Percentiles rank a stretch among this genome's conserved stretches.
phyloP scores from a whole-genome alignment of 2,888 invertebrate species.

The Ophioninae sp. region DNA sequence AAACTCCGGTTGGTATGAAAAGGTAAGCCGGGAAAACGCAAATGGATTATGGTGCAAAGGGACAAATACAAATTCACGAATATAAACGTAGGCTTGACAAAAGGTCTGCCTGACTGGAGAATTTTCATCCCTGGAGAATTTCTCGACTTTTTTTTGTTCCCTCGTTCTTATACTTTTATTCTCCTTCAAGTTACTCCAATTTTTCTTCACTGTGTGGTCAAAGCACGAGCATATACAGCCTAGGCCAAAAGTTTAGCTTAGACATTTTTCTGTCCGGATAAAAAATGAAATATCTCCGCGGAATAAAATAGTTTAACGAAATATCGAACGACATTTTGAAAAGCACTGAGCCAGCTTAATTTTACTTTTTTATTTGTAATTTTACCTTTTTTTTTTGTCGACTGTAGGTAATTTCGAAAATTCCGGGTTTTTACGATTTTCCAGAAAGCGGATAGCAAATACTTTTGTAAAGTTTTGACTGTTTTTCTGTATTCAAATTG shows the following conservation, averaged over 20 bases:
- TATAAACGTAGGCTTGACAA: slow-evolving; percentile 38
- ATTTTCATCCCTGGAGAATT: slow-evolving; percentile 22
- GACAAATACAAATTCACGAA: slow-evolving; percentile 2
- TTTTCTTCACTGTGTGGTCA: slow-evolving; percentile 6
- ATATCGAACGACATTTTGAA: no score
- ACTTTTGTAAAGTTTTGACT: no score
- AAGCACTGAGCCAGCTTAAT: no score
- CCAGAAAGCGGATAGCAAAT: no score
- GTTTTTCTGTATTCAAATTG: no score
- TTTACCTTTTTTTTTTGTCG: no score
- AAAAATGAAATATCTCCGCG: no score
- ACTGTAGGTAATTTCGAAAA: no score
- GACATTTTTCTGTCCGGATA: no score
- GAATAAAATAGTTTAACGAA: no score
- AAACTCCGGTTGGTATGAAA: slow-evolving; percentile 21
- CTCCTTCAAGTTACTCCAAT: slow-evolving; percentile 15
- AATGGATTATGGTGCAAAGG: neutral
- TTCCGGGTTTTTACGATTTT: no score
- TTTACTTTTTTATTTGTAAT: no score
- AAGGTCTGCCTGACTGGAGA: slow-evolving; percentile 33
- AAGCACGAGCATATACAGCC: neutral
- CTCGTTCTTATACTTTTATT: slow-evolving; percentile 1
- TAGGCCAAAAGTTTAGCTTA: neutral
- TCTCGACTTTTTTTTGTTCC: slow-evolving; percentile 33
- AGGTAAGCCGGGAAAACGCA: neutral